Conservation (phyloP, 2,888 invertebrate species). For the Heterodera filipjevi region DNA sequence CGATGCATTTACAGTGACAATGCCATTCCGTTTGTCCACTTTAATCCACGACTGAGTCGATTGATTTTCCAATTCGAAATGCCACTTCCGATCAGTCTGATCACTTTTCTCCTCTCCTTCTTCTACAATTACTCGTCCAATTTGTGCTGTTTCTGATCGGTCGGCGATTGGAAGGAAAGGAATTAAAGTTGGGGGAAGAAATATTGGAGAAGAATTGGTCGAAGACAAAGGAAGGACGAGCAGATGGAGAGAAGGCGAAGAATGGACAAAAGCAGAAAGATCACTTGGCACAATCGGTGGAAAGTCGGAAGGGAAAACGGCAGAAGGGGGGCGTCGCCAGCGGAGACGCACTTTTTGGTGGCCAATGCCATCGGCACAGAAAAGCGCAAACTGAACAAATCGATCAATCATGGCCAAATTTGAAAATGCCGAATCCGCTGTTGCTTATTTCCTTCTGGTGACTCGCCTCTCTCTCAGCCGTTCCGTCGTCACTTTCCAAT, state of each 20-base stretch:
- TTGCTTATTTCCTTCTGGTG: no score
- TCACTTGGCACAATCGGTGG: not conserved
- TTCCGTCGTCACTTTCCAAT: not conserved
- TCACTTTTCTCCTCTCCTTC: not conserved
- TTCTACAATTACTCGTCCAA: not conserved
- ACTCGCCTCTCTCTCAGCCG: slow-evolving; percentile 2
- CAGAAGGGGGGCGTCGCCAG: not conserved
- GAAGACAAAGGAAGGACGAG: not conserved
- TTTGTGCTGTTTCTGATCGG: not conserved
- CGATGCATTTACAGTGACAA: not conserved
- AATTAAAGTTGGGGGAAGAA: not conserved
- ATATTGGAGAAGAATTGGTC: not conserved
- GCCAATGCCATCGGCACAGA: not conserved
- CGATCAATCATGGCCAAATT: not conserved
- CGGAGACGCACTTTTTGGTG: not conserved
- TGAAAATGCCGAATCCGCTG: no score
- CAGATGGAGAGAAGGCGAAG: not conserved
- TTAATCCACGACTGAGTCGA: not conserved
- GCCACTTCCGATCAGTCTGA: not conserved
- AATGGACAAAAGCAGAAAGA: not conserved
- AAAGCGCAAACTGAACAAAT: not conserved
- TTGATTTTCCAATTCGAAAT: not conserved
- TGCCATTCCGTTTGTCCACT: slow-evolving; percentile 7
- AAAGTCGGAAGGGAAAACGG: not conserved
- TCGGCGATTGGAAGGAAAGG: not conserved